A percentile compares a stretch with the other conserved stretches of the same genome.
These are phyloP conservation scores for Dryococelus australis DNA, from an alignment of 2,888 invertebrate genomes.

Conservation along the genomic window DNA sequence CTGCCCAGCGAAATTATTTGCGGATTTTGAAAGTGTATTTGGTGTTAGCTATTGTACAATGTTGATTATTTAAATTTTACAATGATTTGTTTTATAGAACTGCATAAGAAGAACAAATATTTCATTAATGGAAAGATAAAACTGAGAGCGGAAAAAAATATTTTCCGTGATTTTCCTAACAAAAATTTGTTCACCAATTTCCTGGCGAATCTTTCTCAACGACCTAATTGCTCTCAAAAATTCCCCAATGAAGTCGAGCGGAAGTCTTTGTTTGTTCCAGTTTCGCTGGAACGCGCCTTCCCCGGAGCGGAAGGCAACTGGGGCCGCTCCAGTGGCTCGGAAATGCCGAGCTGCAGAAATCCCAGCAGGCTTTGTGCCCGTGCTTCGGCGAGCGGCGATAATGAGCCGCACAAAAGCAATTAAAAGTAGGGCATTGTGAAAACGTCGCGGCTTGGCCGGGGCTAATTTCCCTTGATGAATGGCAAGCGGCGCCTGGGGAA, in stretches of 20 bases:
- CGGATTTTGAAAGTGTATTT: too few species aligned
- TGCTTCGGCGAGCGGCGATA: not conserved
- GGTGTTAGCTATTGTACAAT: too few species aligned
- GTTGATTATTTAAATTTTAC: too few species aligned
- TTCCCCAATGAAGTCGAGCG: not conserved
- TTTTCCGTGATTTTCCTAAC: too few species aligned
- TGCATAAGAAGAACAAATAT: too few species aligned
- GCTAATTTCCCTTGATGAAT: conserved; percentile 8
- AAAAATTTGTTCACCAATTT: too few species aligned
- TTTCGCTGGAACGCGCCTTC: not conserved
- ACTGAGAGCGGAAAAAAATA: too few species aligned
- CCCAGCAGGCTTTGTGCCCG: not conserved
- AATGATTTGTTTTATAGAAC: too few species aligned
- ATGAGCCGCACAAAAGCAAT: conserved; percentile 16
- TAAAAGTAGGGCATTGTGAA: conserved; percentile 16
- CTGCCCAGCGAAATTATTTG: too few species aligned
- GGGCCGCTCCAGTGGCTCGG: not conserved
- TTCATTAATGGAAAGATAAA: too few species aligned
- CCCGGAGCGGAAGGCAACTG: not conserved
- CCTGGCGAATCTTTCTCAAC: not conserved
- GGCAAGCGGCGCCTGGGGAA: not conserved
- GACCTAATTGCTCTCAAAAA: not conserved
- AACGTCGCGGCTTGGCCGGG: not conserved
- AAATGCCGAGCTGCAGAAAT: not conserved
- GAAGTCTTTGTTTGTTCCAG: not conserved